These are phyloP conservation scores for Bicyclus anynana DNA, from an alignment of 1,140 invertebrate genomes.

Conservation along the genomic window DNA sequence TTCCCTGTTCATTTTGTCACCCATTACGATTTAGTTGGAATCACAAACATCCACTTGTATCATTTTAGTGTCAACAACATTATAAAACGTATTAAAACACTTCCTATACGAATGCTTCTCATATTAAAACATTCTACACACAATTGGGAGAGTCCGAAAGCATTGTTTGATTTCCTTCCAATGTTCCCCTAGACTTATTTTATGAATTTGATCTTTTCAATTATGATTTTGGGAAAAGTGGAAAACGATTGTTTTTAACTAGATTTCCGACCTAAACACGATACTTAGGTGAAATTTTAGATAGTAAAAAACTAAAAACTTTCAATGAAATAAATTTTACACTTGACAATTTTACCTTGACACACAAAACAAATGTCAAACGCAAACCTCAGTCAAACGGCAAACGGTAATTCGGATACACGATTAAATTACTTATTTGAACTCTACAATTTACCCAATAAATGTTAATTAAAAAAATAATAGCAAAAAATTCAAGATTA, in stretches of 20 bases:
- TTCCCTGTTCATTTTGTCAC: slow-evolving; percentile 65
- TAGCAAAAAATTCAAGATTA: too few species aligned
- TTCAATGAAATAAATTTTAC: slow-evolving; percentile 8
- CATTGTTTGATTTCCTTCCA: slow-evolving; percentile 33
- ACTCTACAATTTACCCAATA: too few species aligned
- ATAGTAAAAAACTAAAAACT: background rate
- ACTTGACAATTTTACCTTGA: slow-evolving; percentile 58
- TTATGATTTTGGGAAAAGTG: too few species aligned
- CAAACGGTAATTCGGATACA: too few species aligned
- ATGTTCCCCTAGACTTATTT: background rate
- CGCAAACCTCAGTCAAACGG: too few species aligned
- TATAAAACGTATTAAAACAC: slow-evolving; percentile 13
- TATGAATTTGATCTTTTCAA: too few species aligned
- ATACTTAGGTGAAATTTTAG: too few species aligned
- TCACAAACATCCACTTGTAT: slow-evolving; percentile 43
- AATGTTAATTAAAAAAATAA: too few species aligned
- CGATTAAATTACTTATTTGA: too few species aligned
- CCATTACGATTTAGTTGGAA: slow-evolving; percentile 40
- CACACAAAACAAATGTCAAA: too few species aligned
- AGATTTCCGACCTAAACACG: too few species aligned
- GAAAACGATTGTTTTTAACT: background rate
- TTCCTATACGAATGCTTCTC: slow-evolving; percentile 11
- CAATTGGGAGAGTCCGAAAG: slow-evolving; percentile 56
- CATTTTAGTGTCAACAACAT: slow-evolving; percentile 33
- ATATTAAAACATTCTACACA: slow-evolving; percentile 21